Evolutionary conservation across 2,888 invertebrate species (phyloP), one percentile per base, ranked within the genome.

Genomic region (Antitype chi): DNA sequence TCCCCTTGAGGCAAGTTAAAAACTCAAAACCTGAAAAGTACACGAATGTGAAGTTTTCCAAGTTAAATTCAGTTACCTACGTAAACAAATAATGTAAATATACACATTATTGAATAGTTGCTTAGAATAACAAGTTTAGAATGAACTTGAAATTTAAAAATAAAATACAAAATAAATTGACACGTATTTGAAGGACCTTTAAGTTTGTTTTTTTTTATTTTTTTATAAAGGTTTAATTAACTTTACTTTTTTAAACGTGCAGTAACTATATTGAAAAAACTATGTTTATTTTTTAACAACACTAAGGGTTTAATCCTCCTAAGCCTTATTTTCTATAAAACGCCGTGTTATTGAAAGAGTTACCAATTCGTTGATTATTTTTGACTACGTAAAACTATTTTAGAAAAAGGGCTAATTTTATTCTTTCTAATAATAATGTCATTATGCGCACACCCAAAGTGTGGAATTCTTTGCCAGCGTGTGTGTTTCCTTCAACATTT

Each of bases 121-220:
- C 1, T 17, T 13, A 4, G 17, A 28, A 28, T 66, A 47, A n/a
- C 43, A 28, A 17, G 43, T 28, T 43, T 28, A 28, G 20, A 73
- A 11, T 32, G 9, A 66, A 23, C 20, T 20, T 49, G 28, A 28
- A 28, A 49, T 25, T 49, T 28, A 49, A 15, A 25, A 1, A 5
- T 23, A 52, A 59, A 75, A 59, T 43, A 43, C 9, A 43, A 75
- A 52, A 20, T 25, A 43, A 66, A 52, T 76, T 76, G 38, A 32
- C 47, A 49, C 5, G 47, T 60, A 47, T 49, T 76, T 68, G 28
- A 49, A 38, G 49, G 32, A 38, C n/a, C 32, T 43, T 53, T 49
- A 57, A 49, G 59, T 28, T 55, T n/a, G n/a, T n/a, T n/a, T n/a
- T n/a, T n/a, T n/a, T n/a, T n/a, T n/a, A n/a, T n/a, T 49, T 20